phyloP scores from a whole-genome alignment of 2,888 invertebrate species.

The Xylota sylvarum region DNA sequence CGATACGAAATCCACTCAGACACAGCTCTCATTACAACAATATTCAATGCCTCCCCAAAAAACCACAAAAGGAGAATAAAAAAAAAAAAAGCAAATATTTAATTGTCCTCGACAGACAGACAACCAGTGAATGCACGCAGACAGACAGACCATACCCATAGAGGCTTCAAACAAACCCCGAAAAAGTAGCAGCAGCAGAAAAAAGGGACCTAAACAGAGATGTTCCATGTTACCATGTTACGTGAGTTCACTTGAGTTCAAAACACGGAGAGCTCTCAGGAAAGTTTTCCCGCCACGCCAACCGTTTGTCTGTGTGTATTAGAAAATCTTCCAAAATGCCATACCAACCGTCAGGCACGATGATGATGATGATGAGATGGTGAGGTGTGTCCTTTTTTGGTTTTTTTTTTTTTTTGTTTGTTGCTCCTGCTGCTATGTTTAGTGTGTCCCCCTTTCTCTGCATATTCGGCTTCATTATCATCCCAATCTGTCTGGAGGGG shows the following conservation, averaged over 20 bases:
- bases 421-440: conserved; percentile 16
- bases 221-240: conserved; percentile 59
- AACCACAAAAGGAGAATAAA: conserved; percentile 2
- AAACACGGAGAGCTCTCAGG: conserved; percentile 52
- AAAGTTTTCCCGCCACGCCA: conserved; percentile 75
- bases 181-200: conserved; percentile 34
- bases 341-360: conserved; percentile 42
- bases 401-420: conserved; percentile 21
- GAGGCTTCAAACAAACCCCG: conserved; percentile 50
- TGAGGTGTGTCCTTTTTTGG: conserved; percentile 52
- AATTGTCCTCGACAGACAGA: conserved; percentile 74
- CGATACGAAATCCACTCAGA: conserved; percentile 39
- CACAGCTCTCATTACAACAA: conserved; percentile 49
- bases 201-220: conserved; percentile 61
- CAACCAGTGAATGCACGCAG: conserved; percentile 55
- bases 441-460: conserved; percentile 31
- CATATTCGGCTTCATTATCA: conserved; percentile 53
- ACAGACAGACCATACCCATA: conserved; percentile 32
- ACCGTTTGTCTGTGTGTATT: conserved; percentile 47
- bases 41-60: background rate
- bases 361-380: conserved; percentile 52
- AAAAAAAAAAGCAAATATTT: conserved; percentile 41
- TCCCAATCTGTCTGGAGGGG: conserved; percentile 72
- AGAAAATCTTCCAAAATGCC: conserved; percentile 66
- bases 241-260: conserved; percentile 76